Base-by-base conservation (phyloP, 2,888 invertebrate genomes). In the Acanthosepion esculentum region DNA sequence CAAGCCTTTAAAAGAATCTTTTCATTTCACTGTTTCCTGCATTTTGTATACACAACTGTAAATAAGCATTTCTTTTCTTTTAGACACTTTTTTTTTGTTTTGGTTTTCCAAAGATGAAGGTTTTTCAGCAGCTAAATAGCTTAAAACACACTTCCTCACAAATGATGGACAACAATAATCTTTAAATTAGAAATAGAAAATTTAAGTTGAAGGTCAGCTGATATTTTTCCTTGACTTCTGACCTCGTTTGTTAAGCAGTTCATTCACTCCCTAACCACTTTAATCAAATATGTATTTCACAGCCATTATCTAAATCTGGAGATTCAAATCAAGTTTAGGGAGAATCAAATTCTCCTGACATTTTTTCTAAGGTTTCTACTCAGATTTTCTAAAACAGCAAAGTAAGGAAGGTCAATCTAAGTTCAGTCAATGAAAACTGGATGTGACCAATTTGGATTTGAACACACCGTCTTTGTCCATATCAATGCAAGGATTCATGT, bases 381-480 rank as follows among this genome's bases (percentile, higher is more conserved):
- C n/a, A 78, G 78, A 78, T 78, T 78, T 78, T 78, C 78, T 78
- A n/a, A 78, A 78, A 78, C 12, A n/a, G 78, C 78, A 78, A 78
- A 33, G 78, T 78, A 78, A 78, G 78, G 15, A 78, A 78, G 78
- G 78, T 78, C 78, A 78, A 15, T 78, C 78, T 12, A 33, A 78
- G 78, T 78, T 78, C 78, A 78, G 18, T 78, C n/a, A 78, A 78
- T 78, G 78, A 78, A 78, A 78, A 78, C 78, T 78, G 78, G 78
- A 78, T 78, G n/a, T 78, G 78, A 78, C 78, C 78, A 78, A 78
- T 78, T 78, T 78, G 78, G 78, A n/a, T 78, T 78, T 78, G 78
- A 78, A 78, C n/a, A 33, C 78, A 78, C 12, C 5, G 10, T 15
- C 78, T n/a, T 78, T 78, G 78, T 78, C n/a, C 78, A 15, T 78